Percentiles rank a stretch among this genome's conserved stretches.
These are phyloP conservation scores for Atlantisia rogersi DNA, from an alignment of 2,113 vertebrate species.

Conservation along the genomic window DNA sequence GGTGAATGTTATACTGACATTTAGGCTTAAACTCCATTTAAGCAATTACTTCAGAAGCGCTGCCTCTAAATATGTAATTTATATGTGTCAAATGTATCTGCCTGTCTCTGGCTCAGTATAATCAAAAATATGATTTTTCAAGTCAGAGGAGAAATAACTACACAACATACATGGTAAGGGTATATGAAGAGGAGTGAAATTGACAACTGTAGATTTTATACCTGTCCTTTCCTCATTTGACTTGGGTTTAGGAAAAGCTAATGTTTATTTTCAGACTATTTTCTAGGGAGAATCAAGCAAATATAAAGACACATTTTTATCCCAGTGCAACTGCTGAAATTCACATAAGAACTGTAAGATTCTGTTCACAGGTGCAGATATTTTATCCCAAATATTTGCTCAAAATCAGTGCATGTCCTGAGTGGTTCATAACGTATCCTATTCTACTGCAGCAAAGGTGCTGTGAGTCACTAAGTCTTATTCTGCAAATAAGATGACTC, in stretches of 20 bases:
- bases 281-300: background rate
- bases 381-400: slow-evolving; percentile 24
- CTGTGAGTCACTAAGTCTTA: background rate
- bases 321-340: background rate
- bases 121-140: slow-evolving; percentile 9
- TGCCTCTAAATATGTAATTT: slow-evolving; percentile 39
- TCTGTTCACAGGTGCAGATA: background rate
- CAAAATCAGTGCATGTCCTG: background rate
- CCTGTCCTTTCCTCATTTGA: background rate
- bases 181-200: background rate
- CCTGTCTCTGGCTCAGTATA: background rate
- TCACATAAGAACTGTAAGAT: slow-evolving; percentile 12
- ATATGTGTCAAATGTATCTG: slow-evolving; percentile 18
- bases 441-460: background rate
- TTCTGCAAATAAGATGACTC: background rate
- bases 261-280: slow-evolving; percentile 34
- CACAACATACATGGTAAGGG: background rate
- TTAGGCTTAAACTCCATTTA: slow-evolving; percentile 21
- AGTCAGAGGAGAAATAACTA: background rate
- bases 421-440: background rate
- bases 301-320: background rate
- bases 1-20: slow-evolving; percentile 3
- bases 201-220: background rate
- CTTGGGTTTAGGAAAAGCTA: slow-evolving; percentile 1
- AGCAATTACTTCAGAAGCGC: slow-evolving; percentile 5